phyloP scores from a whole-genome alignment of 2,797 vertebrate genomes.

The Micropoecilia bifurca region DNA sequence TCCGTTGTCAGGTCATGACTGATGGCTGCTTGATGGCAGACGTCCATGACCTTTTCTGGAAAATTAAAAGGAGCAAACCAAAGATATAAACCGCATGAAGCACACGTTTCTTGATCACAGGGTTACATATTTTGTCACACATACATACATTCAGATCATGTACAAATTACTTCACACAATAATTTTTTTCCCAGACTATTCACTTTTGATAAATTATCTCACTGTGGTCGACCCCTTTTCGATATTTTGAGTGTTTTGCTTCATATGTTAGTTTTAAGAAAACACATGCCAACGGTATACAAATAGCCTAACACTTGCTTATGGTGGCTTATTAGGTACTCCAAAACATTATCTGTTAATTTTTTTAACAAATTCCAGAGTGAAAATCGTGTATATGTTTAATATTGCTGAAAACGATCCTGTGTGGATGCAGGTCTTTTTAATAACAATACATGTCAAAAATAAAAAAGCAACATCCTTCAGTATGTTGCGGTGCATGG shows the following conservation, averaged over 20 bases:
- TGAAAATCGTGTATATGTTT: background rate
- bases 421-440: background rate
- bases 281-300: background rate
- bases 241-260: background rate
- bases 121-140: constrained; percentile 52
- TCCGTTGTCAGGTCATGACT: constrained; percentile 66
- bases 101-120: constrained; percentile 61
- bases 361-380: background rate
- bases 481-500: too few relatives aligned
- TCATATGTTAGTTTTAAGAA: background rate
- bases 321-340: background rate
- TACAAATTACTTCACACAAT: constrained; percentile 32
- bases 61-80: constrained; percentile 53
- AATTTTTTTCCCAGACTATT: constrained; percentile 20
- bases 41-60: constrained; percentile 69
- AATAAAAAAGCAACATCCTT: background rate
- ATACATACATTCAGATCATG: constrained; percentile 47
- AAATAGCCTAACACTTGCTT: background rate
- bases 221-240: background rate
- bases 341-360: background rate
- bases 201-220: background rate
- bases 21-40: constrained; percentile 69
- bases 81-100: constrained; percentile 59
- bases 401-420: background rate
- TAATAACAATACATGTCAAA: background rate